phyloP scores from a whole-genome alignment of 1,140 invertebrate species.

The Drosophila sucinea region DNA sequence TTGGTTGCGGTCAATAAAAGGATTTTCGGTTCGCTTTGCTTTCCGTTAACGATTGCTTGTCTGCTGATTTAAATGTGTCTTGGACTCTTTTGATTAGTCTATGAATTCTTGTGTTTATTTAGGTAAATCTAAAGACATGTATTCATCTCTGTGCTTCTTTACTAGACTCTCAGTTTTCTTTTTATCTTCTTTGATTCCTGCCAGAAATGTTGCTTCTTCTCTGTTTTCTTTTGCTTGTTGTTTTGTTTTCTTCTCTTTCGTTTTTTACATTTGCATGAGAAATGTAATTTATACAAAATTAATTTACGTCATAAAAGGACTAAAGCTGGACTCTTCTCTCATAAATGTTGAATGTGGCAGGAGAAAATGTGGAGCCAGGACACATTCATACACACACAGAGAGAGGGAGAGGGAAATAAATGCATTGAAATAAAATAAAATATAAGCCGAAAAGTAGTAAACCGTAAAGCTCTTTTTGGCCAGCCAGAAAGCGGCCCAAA shows the following conservation, averaged over 20 bases:
- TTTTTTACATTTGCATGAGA: slow-evolving; percentile 46
- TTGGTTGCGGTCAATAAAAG: neutral
- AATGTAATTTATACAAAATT: slow-evolving; percentile 77
- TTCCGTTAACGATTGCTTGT: too few relatives aligned
- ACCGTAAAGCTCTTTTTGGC: slow-evolving; percentile 56
- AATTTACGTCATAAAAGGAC: slow-evolving; percentile 70
- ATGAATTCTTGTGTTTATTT: slow-evolving; percentile 6
- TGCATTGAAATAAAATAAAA: slow-evolving; percentile 74
- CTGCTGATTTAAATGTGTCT: too few relatives aligned
- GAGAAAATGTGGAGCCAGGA: neutral
- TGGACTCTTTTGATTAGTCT: neutral
- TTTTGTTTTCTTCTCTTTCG: slow-evolving; percentile 21
- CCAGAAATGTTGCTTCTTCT: slow-evolving; percentile 19
- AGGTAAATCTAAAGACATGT: neutral
- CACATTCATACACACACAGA: slow-evolving; percentile 15
- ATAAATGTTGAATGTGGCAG: slow-evolving; percentile 69
- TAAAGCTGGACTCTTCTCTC: slow-evolving; percentile 41
- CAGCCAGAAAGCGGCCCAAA: slow-evolving; percentile 61
- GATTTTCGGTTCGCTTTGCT: neutral
- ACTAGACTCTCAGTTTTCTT: slow-evolving; percentile 7
- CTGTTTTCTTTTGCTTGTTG: neutral
- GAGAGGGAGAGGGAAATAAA: slow-evolving; percentile 29
- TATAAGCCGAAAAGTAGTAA: slow-evolving; percentile 71
- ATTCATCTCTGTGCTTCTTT: neutral
- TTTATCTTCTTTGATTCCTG: slow-evolving; percentile 6